These are phyloP conservation scores for Sapajus apella DNA, from an alignment of 2,113 vertebrate species.

Conservation along the genomic window DNA sequence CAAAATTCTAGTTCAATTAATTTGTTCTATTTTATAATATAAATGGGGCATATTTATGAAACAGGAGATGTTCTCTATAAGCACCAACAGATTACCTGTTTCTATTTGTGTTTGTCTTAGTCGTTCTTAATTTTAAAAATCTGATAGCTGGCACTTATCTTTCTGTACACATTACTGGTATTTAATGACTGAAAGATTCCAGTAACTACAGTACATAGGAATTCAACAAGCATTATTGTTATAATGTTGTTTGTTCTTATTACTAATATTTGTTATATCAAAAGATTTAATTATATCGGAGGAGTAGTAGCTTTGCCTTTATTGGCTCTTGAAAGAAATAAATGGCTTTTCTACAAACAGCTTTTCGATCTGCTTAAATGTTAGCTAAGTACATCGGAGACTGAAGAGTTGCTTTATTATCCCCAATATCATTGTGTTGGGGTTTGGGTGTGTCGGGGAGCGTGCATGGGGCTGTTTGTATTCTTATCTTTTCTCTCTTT, in stretches of 20 bases:
- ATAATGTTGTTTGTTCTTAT: neutral
- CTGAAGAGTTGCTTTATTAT: neutral
- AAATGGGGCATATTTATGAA: slow-evolving; percentile 16
- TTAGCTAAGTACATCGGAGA: neutral
- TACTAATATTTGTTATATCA: neutral
- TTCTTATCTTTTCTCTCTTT: neutral
- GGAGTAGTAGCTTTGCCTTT: neutral
- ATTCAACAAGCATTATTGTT: neutral
- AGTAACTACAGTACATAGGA: neutral
- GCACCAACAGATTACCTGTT: neutral
- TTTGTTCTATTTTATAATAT: slow-evolving; percentile 21
- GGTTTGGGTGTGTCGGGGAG: neutral
- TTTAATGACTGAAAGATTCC: neutral
- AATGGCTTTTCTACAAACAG: slow-evolving; percentile 30
- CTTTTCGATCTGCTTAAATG: slow-evolving; percentile 38
- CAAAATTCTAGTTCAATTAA: slow-evolving; percentile 24
- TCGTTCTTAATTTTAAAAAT: slow-evolving; percentile 44
- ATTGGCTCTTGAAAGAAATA: slow-evolving; percentile 10
- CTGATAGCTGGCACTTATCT: neutral
- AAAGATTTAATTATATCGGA: neutral
- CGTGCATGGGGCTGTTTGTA: neutral
- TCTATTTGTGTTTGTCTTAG: slow-evolving; percentile 27
- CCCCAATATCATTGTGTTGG: neutral
- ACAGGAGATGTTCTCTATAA: neutral
- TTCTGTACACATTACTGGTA: neutral